Base-by-base conservation (phyloP, 2,113 vertebrate genomes). In the Labeo rohita region DNA sequence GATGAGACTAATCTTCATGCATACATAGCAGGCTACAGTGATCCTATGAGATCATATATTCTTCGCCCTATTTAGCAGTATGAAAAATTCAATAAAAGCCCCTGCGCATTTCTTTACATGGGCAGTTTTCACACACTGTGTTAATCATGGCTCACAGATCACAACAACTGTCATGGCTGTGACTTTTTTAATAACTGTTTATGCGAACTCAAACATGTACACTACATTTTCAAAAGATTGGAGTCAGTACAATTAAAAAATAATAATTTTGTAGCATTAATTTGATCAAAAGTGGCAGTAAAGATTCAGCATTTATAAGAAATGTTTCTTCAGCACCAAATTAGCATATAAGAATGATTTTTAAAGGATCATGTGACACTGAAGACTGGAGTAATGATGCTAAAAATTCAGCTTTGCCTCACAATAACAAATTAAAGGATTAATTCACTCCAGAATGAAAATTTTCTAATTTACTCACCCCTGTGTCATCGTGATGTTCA, bases 1-100 rank as follows among this genome's bases (percentile, higher is more conserved):
- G 50, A 83, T 28, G 78, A 80, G 79, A 39, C 68, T 75, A 73
- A 80, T 82, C 54, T 86, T 65, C 23, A 59, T n/a, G 45, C 68
- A 54, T 56, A 65, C 68, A 80, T 78, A 74, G 70, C 84, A 73
- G 59, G 63, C 82, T 54, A 61, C 56, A 80, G 77, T 59, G 72
- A 85, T 87, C 93, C 93, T 93, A 83, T 90, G 92, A 93, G 92
- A 93, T 89, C 89, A 85, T 91, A 90, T 88, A 91, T 92, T 88
- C 90, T 91, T 80, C 82, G 88, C 92, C 93, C 93, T 92, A 94
- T 90, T 94, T 93, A 91, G 91, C 92, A 91, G 87, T 83, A 16
- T 79, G n/a, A 68, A 80, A 70, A 77, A 63, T 76, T n/a, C 49
- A n/a, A 18, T 77, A 18, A 36, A 43, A 79, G 36, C 8, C 82